phyloP scores from a whole-genome alignment of 1,140 invertebrate genomes.

The Trypoxylus dichotomus region DNA sequence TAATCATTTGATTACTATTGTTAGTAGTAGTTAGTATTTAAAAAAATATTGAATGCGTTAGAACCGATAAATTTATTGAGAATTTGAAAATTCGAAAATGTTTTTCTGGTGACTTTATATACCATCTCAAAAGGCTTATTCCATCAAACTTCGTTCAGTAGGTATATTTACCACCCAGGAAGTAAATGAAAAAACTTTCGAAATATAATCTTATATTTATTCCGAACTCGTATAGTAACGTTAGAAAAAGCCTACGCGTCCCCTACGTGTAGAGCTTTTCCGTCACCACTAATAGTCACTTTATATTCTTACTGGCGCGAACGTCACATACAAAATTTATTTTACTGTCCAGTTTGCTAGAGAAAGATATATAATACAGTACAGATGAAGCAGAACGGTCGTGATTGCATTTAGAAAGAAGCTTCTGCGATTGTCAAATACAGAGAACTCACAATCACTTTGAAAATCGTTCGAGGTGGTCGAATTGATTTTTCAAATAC shows the following conservation, averaged over 20 bases:
- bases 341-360: background rate
- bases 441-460: background rate
- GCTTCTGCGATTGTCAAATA: background rate
- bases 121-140: background rate
- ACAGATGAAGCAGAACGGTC: background rate
- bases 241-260: background rate
- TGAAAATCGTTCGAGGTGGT: background rate
- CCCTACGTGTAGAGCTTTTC: background rate
- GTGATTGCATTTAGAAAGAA: conserved; percentile 17
- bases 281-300: conserved; percentile 16
- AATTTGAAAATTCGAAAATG: too few species aligned
- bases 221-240: conserved; percentile 8
- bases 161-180: background rate
- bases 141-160: background rate
- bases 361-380: conserved; percentile 10
- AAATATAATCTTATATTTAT: conserved; percentile 8
- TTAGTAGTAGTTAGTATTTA: too few species aligned
- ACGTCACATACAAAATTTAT: conserved; percentile 20
- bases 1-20: too few species aligned
- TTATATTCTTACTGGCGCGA: conserved; percentile 19
- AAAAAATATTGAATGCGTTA: too few species aligned
- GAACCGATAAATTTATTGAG: too few species aligned
- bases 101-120: background rate
- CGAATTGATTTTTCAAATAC: background rate
- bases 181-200: background rate